Percentiles rank a stretch among this genome's conserved stretches.
These are phyloP conservation scores for Brachyhypopomus occidentalis DNA, from an alignment of 2,113 vertebrate species.

Conservation along the genomic window DNA sequence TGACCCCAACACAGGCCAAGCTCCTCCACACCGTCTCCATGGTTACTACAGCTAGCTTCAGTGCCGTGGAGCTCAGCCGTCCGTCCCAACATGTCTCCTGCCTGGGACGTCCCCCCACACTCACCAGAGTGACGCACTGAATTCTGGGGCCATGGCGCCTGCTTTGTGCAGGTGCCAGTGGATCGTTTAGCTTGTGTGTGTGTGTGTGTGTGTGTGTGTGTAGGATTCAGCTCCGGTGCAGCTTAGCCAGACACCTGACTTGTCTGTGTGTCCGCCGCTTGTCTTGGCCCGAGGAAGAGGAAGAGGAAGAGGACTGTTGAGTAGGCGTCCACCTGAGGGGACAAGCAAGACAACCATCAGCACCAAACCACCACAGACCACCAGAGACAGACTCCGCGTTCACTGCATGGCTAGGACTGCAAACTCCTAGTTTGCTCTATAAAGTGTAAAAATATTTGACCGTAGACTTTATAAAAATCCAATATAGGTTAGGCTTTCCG, in stretches of 20 bases:
- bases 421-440: no score
- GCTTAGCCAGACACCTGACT: neutral
- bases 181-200: slow-evolving; percentile 5
- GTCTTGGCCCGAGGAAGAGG: neutral
- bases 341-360: slow-evolving; percentile 3
- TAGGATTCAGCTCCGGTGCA: neutral
- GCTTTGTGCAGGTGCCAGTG: neutral
- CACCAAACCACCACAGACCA: neutral
- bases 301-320: neutral
- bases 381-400: neutral
- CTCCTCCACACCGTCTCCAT: slow-evolving; percentile 91
- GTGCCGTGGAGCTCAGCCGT: slow-evolving; percentile 78
- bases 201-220: slow-evolving; percentile 16
- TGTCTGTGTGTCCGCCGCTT: neutral
- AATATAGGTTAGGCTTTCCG: no score
- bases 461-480: no score
- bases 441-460: no score
- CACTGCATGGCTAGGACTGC: neutral
- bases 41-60: slow-evolving; percentile 79
- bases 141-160: slow-evolving; percentile 64
- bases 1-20: slow-evolving; percentile 81
- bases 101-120: slow-evolving; percentile 69
- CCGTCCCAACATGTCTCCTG: slow-evolving; percentile 97
- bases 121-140: slow-evolving; percentile 72
- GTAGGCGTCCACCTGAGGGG: neutral